A percentile compares a stretch with the other conserved stretches of the same genome.
Conservation (phyloP, 2,797 vertebrate genomes). For the Schizopygopsis malacanthus region DNA sequence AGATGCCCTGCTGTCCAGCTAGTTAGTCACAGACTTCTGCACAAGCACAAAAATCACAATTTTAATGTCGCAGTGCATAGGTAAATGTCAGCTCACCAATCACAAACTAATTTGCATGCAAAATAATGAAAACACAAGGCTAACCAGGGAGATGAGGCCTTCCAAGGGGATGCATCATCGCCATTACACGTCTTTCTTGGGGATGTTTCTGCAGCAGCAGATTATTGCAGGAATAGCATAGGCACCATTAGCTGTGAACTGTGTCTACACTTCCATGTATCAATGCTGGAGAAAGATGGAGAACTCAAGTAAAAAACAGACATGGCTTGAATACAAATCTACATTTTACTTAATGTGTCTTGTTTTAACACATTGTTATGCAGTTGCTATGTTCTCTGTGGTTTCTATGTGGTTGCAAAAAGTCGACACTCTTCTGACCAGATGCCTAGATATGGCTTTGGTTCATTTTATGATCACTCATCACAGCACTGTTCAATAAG, state of each 20-base stretch:
- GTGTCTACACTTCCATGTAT: neutral
- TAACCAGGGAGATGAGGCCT: neutral
- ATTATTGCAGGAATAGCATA: neutral
- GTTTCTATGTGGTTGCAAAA: neutral
- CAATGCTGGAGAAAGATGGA: neutral
- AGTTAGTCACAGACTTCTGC: neutral
- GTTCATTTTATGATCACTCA: no score
- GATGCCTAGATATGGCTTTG: no score
- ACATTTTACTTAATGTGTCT: neutral
- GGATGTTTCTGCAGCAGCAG: neutral
- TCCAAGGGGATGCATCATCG: neutral
- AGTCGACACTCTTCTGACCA: neutral
- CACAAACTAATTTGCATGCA: neutral
- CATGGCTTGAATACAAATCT: neutral
- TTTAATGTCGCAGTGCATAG: neutral
- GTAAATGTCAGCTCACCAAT: neutral
- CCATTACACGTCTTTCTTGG: neutral
- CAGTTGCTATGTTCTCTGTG: neutral
- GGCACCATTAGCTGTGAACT: slow-evolving; percentile 7
- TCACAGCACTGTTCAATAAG: neutral
- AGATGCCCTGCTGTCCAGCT: slow-evolving; percentile 54
- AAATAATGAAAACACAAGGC: neutral
- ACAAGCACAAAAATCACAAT: neutral
- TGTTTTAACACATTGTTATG: neutral
- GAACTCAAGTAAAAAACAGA: neutral